Evolutionary conservation across 2,797 vertebrate genomes (phyloP).

Genomic region (Squalus acanthias): DNA sequence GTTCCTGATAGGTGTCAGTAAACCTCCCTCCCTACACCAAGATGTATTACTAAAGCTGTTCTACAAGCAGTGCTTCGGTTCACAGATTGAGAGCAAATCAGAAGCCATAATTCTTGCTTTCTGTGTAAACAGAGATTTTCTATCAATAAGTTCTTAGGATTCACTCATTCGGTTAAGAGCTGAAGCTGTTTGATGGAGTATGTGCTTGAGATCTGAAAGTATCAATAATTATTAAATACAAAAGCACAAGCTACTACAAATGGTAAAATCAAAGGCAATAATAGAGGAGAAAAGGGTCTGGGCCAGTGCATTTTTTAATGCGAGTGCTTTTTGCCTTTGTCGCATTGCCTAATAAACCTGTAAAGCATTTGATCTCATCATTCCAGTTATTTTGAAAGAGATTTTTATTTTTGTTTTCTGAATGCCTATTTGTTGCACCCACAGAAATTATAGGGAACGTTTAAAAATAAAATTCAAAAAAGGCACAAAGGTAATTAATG

Average conservation of each 20-base stretch:
- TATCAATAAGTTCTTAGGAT: not conserved
- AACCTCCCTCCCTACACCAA: not conserved
- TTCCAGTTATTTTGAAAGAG: too few relatives aligned
- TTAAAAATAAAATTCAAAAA: not conserved
- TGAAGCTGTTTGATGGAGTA: not conserved
- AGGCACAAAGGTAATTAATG: not conserved
- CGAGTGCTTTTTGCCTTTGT: not conserved
- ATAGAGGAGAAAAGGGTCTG: not conserved
- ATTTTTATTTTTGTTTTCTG: too few relatives aligned
- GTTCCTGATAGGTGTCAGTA: not conserved
- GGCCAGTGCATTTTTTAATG: not conserved
- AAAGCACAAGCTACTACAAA: not conserved
- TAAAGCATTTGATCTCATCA: not conserved
- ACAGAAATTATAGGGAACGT: not conserved
- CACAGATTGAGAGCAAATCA: not conserved
- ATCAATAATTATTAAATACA: not conserved
- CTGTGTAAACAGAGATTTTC: not conserved
- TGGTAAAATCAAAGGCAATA: not conserved
- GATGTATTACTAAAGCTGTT: not conserved
- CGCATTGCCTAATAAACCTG: not conserved
- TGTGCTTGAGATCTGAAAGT: not conserved
- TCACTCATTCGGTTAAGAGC: not conserved
- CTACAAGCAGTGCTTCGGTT: not conserved
- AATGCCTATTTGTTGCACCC: too few relatives aligned
- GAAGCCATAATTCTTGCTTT: not conserved